Base-by-base conservation (phyloP, 2,888 invertebrate species). In the Drosophila paramelanica region DNA sequence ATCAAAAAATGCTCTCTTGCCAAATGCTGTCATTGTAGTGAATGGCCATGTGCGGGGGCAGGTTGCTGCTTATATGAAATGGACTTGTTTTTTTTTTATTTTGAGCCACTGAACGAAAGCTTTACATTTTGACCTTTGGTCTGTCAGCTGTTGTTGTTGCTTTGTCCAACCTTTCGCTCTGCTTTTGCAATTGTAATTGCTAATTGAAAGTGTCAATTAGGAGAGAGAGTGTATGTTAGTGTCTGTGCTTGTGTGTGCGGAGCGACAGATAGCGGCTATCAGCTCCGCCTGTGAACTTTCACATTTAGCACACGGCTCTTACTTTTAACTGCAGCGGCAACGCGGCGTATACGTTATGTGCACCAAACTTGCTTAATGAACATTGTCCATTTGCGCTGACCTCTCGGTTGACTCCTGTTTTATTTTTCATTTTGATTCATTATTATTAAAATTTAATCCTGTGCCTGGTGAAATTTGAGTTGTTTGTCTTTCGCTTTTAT, bases 201-300 rank as follows among this genome's bases (percentile, higher is more conserved):
- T 86, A 81, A 86, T 81, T 78, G 74, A 77, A 77, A 70, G 58
- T 75, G 82, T 73, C 77, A 81, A 75, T 79, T 87, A 69, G 42
- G 20, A n/a, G 14, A n/a, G 14, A 49, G 14, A 3, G 20, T 8
- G 17, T 42, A 20, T 20, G 20, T 20, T 2, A 20, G 20, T 20
- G 20, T 20, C 2, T 20, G 20, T 20, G 20, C 3, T 0, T 23
- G 23, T 23, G 23, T 23, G 23, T 11, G 49, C 0, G 20, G 5
- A n/a, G 13, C 8, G 14, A n/a, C 6, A 23, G 14, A 17, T 17
- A 43, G 3, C 45, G 33, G 52, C 42, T 45, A 38, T 20, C 45
- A 11, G 31, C 56, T 56, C 3, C 23, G 47, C 50, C 73, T 52
- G 41, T 82, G 82, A 83, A 88, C 88, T 83, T 76, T 83, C 69